phyloP scores from a whole-genome alignment of 2,888 invertebrate genomes.

The Malthinus flaveolus region DNA sequence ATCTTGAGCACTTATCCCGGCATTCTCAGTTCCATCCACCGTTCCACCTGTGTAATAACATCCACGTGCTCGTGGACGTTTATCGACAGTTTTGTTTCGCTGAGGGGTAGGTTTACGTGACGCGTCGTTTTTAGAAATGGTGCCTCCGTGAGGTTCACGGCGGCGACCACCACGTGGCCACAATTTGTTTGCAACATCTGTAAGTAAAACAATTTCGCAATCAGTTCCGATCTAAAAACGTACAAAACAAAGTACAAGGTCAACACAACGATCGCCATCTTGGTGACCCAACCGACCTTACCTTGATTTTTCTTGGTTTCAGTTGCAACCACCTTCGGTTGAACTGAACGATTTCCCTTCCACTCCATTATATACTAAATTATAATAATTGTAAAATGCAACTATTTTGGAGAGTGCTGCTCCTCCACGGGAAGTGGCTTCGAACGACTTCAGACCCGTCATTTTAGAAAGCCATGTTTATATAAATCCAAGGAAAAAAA shows the following conservation, averaged over 20 bases:
- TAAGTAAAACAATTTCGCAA: constrained; percentile 19
- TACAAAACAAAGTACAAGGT: not conserved
- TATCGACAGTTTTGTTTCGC: constrained; percentile 67
- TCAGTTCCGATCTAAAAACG: constrained; percentile 13
- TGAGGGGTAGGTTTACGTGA: constrained; percentile 70
- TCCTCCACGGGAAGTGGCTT: constrained; percentile 75
- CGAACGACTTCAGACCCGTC: constrained; percentile 70
- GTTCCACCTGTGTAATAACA: constrained; percentile 55
- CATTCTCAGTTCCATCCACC: constrained; percentile 70
- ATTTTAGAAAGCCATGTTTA: constrained; percentile 84
- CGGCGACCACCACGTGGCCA: constrained; percentile 65
- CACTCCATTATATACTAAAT: constrained; percentile 71
- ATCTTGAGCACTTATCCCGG: constrained; percentile 61
- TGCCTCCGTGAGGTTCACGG: constrained; percentile 63
- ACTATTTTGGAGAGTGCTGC: constrained; percentile 61
- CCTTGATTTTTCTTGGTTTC: constrained; percentile 77
- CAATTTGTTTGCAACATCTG: constrained; percentile 60
- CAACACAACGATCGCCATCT: constrained; percentile 12
- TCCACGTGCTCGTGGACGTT: constrained; percentile 73
- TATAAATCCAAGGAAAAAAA: constrained; percentile 62
- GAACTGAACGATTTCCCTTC: constrained; percentile 71
- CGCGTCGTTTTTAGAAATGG: constrained; percentile 65
- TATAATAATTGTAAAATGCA: constrained; percentile 40
- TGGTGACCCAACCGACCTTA: constrained; percentile 51
- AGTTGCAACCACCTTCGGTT: constrained; percentile 71